Percentiles rank a stretch among this genome's conserved stretches.
These are phyloP conservation scores for Larimichthys polyactis DNA, from an alignment of 2,113 vertebrate species.

Conservation along the genomic window DNA sequence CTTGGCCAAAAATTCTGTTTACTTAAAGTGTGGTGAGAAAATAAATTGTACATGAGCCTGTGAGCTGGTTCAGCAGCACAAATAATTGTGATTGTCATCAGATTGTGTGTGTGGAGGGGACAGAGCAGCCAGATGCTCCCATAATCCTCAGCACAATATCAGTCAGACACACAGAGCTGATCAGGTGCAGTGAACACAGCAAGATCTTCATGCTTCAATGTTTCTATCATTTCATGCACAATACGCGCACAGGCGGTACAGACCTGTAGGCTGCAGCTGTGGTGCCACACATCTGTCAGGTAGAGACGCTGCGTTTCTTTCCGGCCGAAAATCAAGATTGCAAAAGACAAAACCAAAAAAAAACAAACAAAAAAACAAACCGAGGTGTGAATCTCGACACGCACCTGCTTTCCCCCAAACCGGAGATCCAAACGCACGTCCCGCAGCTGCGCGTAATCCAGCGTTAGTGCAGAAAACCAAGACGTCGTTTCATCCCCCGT, in stretches of 20 bases:
- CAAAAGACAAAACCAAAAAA: background rate
- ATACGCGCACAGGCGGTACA: constrained; percentile 44
- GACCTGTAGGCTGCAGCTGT: constrained; percentile 78
- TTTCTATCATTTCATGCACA: background rate
- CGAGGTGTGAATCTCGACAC: constrained; percentile 31
- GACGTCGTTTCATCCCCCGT: constrained; percentile 58
- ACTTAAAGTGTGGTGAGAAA: constrained; percentile 13
- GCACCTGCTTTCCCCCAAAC: constrained; percentile 30
- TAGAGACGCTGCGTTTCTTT: constrained; percentile 63
- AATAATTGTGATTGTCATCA: constrained; percentile 41
- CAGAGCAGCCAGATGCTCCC: constrained; percentile 28
- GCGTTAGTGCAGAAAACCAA: constrained; percentile 29
- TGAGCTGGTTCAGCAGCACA: constrained; percentile 25
- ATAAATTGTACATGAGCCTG: background rate
- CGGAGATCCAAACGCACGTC: constrained; percentile 14
- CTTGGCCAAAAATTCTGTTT: constrained; percentile 20
- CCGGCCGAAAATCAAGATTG: constrained; percentile 34
- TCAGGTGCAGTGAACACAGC: background rate
- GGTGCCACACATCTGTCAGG: constrained; percentile 70
- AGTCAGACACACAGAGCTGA: constrained; percentile 22
- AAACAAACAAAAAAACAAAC: background rate
- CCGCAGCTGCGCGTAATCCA: constrained; percentile 9
- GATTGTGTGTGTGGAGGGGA: background rate
- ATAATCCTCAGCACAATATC: constrained; percentile 14
- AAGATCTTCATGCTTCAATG: background rate